phyloP scores from a whole-genome alignment of 2,113 vertebrate species.

The Clarias batrachus region DNA sequence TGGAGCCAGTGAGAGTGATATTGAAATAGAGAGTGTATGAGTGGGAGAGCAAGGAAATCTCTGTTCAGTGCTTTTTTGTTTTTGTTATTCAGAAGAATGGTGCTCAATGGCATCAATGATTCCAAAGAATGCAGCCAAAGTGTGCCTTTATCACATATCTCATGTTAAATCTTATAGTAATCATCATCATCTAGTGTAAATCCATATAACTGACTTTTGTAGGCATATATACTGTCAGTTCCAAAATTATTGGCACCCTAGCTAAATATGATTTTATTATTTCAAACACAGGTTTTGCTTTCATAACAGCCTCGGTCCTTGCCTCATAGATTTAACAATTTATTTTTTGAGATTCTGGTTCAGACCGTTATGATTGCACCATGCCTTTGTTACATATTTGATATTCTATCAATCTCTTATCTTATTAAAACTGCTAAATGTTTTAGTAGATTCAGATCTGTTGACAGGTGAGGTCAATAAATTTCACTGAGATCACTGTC shows the following conservation, averaged over 20 bases:
- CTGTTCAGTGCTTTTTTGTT: not conserved
- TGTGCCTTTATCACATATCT: not conserved
- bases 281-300: not conserved
- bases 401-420: not conserved
- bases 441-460: not conserved
- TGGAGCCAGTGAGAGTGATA: conserved; percentile 37
- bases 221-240: not conserved
- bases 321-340: not conserved
- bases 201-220: not conserved
- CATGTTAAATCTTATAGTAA: not conserved
- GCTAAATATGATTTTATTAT: not conserved
- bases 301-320: not conserved
- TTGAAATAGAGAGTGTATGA: conserved; percentile 17
- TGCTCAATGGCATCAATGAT: conserved; percentile 17
- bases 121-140: not conserved
- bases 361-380: not conserved
- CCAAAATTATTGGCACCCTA: not conserved
- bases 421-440: not conserved
- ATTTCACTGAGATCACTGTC: not conserved
- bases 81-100: conserved; percentile 30
- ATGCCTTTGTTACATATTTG: not conserved
- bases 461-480: not conserved
- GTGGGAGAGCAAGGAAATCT: conserved; percentile 5
- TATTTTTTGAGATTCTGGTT: not conserved
- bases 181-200: not conserved